phyloP scores from a whole-genome alignment of 2,888 invertebrate species.

The Thymelicus lineola region DNA sequence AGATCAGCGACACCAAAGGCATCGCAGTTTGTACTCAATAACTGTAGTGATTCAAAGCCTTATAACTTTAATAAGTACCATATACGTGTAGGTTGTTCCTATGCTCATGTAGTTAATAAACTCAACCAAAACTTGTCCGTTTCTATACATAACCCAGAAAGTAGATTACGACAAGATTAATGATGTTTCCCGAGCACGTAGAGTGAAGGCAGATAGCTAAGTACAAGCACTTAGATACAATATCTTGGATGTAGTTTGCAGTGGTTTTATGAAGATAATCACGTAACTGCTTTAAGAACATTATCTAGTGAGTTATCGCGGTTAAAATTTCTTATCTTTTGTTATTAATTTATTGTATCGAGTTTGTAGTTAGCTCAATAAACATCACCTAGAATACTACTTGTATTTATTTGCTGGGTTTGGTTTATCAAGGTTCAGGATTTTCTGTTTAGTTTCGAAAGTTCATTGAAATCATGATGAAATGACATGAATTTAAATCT shows the following conservation, averaged over 20 bases:
- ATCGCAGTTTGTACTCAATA: too few species aligned
- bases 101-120: not conserved
- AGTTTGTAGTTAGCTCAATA: too few species aligned
- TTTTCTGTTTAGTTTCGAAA: too few species aligned
- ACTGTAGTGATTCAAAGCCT: too few species aligned
- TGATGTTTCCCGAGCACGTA: conserved; percentile 33
- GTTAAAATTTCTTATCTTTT: not conserved
- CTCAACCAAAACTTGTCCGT: conserved; percentile 26
- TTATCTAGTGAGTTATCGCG: not conserved
- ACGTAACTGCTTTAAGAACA: not conserved
- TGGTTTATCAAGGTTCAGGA: too few species aligned
- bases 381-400: too few species aligned
- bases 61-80: too few species aligned
- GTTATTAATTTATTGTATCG: too few species aligned
- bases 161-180: conserved; percentile 37
- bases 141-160: conserved; percentile 22
- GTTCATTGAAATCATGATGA: too few species aligned
- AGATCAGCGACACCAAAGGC: too few species aligned
- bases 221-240: conserved; percentile 32
- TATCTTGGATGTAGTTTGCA: conserved; percentile 28
- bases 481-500: too few species aligned
- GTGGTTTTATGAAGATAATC: conserved; percentile 15
- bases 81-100: not conserved
- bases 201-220: conserved; percentile 31
- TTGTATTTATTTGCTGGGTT: too few species aligned